phyloP scores from a whole-genome alignment of 2,113 vertebrate species.

The Bos taurus region ARS-UCD2.0 NC_037355.1:11444501-11445000 shows the following conservation, averaged over 20 bases:
- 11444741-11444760: not conserved
- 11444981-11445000: not conserved
- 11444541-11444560: not conserved
- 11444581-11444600: not conserved
- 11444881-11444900: not conserved
- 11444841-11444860: not conserved
- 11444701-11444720: not conserved
- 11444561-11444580: not conserved
- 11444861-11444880: not conserved
- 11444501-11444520: not conserved
- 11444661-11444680: not conserved
- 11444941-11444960: not conserved
- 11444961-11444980: not conserved
- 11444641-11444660: not conserved
- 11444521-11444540: not conserved
- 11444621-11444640: not conserved
- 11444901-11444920: not conserved
- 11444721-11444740: not conserved
- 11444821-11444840: not conserved
- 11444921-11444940: not conserved
- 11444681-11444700: not conserved
- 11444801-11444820: not conserved
- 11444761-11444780: not conserved
- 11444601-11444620: not conserved
- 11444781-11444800: not conserved